Base-by-base conservation (phyloP, 2,113 vertebrate species). In the Brevimyrus niger region DNA sequence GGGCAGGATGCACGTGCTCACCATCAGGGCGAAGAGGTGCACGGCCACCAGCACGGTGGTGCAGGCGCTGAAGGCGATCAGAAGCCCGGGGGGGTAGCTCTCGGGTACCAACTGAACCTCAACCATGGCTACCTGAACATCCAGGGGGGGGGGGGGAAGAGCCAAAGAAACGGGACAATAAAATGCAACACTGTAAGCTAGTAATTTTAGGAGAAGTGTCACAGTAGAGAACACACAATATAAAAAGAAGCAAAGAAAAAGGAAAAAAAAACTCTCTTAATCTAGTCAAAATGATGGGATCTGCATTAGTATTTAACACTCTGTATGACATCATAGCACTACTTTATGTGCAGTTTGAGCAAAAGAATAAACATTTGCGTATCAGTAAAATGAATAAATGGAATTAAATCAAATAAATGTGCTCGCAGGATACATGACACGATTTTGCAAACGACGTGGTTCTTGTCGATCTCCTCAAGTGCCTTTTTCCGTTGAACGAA, bases 1-100 rank as follows among this genome's bases (percentile, higher is more conserved):
- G 4, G 98, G 98, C 76, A 99, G 96, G 92, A 99, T 99, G 93
- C 98, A 99, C 90, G 98, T 99, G 94, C 98, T 99, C 94, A 99
- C 96, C 98, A 99, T 99, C 48, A 99, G 97, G 1, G 98, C 98
- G 46, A 99, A 99, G 61, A 99, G 97, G 91, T 99, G 98, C 58
- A 99, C 98, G 0, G 98, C 98, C 86, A 99, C 98, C 87, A 99
- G 96, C 61, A 99, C 96, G 0, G 98, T 99, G 73, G 98, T 99
- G 89, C 98, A 99, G 93, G 97, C 97, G 4, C 98, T 99, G 95
- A 99, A 99, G 91, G 98, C 98, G 1, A 99, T 98, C 91, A 99
- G 94, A 91, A 99, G 95, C 35, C 97, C 98, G 0, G 95, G 96
- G 0, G 98, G 98, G 91, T 99, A 99, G 1, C 90, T 87, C 0